These are phyloP conservation scores for Meandrina meandrites DNA, from an alignment of 92 coral and sea anemone genomes.

Conservation along the genomic window DNA sequence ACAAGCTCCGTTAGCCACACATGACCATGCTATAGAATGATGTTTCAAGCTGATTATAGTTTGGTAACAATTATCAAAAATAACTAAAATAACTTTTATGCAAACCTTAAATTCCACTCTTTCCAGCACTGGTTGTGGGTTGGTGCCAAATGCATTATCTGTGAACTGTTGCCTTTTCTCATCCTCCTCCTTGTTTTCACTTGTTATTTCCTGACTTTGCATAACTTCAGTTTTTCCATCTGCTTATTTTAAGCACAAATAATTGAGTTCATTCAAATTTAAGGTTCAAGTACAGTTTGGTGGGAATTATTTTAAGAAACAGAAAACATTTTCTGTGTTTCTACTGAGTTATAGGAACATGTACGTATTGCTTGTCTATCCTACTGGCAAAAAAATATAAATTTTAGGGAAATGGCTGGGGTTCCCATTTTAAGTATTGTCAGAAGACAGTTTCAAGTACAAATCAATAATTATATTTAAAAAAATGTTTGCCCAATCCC, in stretches of 20 bases:
- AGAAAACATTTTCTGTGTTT: neutral
- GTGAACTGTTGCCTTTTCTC: constrained; percentile 51
- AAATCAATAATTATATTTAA: too few species aligned
- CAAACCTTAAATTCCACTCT: constrained; percentile 85
- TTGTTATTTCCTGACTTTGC: constrained; percentile 30
- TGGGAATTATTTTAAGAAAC: neutral
- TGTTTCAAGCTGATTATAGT: neutral
- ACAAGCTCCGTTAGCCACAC: too few species aligned
- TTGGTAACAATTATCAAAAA: neutral
- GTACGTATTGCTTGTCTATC: too few species aligned
- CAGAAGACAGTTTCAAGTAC: too few species aligned
- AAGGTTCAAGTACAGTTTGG: neutral
- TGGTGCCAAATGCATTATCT: constrained; percentile 75
- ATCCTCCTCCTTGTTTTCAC: constrained; percentile 65
- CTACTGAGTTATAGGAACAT: too few species aligned
- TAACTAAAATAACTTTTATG: neutral
- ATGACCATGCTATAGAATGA: too few species aligned
- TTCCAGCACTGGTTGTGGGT: constrained; percentile 84
- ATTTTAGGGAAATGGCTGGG: too few species aligned
- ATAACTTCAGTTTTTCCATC: constrained; percentile 19
- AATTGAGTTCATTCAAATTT: neutral
- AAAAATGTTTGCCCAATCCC: too few species aligned
- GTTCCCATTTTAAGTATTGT: too few species aligned
- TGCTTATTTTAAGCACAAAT: neutral
- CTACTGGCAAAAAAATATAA: too few species aligned